Base-by-base conservation (phyloP, 2,113 vertebrate genomes). In the Oreochromis niloticus region DNA sequence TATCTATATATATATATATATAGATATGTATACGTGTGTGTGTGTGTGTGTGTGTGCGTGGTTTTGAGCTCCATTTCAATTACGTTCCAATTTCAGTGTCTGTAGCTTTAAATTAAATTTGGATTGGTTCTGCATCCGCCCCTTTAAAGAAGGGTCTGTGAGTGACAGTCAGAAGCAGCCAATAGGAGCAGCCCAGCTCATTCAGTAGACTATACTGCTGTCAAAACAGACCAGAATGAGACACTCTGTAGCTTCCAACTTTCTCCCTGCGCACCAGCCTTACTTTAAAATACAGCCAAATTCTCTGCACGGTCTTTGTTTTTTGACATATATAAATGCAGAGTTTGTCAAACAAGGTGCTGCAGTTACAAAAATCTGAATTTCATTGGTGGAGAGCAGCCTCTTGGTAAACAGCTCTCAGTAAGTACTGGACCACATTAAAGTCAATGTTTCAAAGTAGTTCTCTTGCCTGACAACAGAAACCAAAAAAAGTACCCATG, bases 181-280 rank as follows among this genome's bases (percentile, higher is more conserved):
- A 73, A 73, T 17, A 73, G 68, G 68, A 46, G 14, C 68, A 75
- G 68, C 41, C 41, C 43, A 50, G 43, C 43, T 75, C 71, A 73
- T 27, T 73, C 24, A 73, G 22, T 22, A 13, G 4, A 17, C 68
- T 17, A 75, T 46, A 43, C 12, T 17, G 39, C 68, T 73, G 68
- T 17, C 68, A 46, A 41, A 46, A 19, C 4, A 50, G 43, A 75
- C 24, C 16, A 12, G 14, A 75, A 50, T 32, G 71, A 75, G 24
- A 30, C 9, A 50, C 16, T 0, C 4, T 48, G 43, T 50, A 7
- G 43, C 43, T 50, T 50, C 43, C 27, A 75, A 30, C 24, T 19
- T 78, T 50, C 43, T 75, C 43, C 16, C 43, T 78, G 24, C 16
- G 17, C 24, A 46, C 27, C 16, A 50, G 27, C 11, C 48, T 78